Conservation (phyloP, 1,140 invertebrate species). For the Gryon sp. region DNA sequence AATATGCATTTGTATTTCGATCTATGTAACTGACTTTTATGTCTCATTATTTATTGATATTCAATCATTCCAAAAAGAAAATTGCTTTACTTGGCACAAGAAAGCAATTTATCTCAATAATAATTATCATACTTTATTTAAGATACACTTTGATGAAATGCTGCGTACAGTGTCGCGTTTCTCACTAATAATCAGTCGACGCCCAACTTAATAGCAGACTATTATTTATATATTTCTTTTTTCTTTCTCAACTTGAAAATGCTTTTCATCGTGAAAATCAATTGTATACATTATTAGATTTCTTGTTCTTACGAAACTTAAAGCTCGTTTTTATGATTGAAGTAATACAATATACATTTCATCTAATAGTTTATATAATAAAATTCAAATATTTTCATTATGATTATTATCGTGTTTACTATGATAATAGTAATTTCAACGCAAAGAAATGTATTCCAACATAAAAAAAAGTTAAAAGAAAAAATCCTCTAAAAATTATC, state of each 20-base stretch:
- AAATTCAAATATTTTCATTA: too few relatives aligned
- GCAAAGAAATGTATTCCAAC: too few relatives aligned
- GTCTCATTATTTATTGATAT: slow-evolving; percentile 52
- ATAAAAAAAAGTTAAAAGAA: too few relatives aligned
- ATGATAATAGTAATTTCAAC: too few relatives aligned
- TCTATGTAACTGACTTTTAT: slow-evolving; percentile 41
- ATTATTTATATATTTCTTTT: not conserved
- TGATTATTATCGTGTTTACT: too few relatives aligned
- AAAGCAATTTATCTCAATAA: slow-evolving; percentile 47
- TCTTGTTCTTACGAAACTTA: too few relatives aligned
- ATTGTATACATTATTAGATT: too few relatives aligned
- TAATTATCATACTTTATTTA: slow-evolving; percentile 48
- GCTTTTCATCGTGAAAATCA: too few relatives aligned
- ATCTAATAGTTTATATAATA: too few relatives aligned
- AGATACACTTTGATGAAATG: slow-evolving; percentile 39
- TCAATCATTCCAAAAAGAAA: slow-evolving; percentile 23
- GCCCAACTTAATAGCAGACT: not conserved
- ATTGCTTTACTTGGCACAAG: slow-evolving; percentile 29
- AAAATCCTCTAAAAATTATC: too few relatives aligned
- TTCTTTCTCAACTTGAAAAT: not conserved
- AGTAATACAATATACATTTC: too few relatives aligned
- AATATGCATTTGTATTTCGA: slow-evolving; percentile 38
- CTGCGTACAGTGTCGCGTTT: slow-evolving; percentile 22
- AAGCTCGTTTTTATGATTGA: too few relatives aligned
- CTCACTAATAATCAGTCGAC: slow-evolving; percentile 21